Evolutionary conservation across 1,140 invertebrate species (phyloP), one percentile per base, ranked within the genome.

Genomic region (Apis laboriosa): DNA sequence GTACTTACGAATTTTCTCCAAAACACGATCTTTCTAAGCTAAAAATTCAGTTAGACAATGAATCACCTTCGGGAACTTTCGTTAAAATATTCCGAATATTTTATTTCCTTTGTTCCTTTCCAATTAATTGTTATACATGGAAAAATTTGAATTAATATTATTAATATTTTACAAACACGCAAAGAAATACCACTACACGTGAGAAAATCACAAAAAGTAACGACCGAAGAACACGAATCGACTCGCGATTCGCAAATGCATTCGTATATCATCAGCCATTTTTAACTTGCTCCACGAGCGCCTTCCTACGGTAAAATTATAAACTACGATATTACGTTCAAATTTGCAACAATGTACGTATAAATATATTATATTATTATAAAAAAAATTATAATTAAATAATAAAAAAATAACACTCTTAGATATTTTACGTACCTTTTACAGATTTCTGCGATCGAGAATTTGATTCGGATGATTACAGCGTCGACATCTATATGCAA

Each of bases 61-160:
- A 77, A 64, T 73, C 55, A 56, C 76, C 70, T 86, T 86, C 74
- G 80, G 80, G 85, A 86, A 86, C 85, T 83, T 85, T 86, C 85
- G 78, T 86, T 73, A 75, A 17, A 78, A 3, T 51, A 19, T 58
- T 78, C 58, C 24, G 60, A 77, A 86, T 19, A 74, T 81, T 17
- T 19, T 53, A 19, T 24, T 28, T 51, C 15, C 60, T 63, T 49
- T 19, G 15, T 55, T 43, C 60, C 49, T 49, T n/a, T 49, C 56
- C 83, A 21, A 17, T 58, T 70, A 60, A 8, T 21, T 12, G 13
- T 49, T 56, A 11, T 15, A 11, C 13, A 66, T 1, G 19, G 12
- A 73, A 0, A 60, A 19, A 12, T 15, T 43, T 1, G 15, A 24
- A 43, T 5, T 11, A 56, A 63, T 28, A 49, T 28, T 51, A 21